phyloP scores from a whole-genome alignment of 1,140 invertebrate species.

The Aphis gossypii region DNA sequence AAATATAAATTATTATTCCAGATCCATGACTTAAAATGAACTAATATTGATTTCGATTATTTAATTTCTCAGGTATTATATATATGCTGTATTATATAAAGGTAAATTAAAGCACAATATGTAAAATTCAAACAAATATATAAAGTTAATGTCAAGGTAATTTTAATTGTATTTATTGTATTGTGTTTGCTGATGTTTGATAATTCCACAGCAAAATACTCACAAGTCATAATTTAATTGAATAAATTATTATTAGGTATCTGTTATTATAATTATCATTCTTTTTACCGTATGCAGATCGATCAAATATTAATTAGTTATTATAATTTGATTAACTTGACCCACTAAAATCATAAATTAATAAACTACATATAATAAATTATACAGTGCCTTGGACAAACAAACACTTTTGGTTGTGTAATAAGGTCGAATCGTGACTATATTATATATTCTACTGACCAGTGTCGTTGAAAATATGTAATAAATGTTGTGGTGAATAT shows the following conservation, averaged over 20 bases:
- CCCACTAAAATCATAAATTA: background rate
- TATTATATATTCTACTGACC: background rate
- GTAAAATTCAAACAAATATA: background rate
- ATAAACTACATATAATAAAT: background rate
- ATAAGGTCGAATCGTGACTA: conserved; percentile 18
- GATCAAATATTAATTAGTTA: background rate
- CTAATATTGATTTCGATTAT: background rate
- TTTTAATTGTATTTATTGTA: background rate
- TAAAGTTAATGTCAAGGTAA: background rate
- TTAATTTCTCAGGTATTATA: background rate
- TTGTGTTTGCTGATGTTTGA: background rate
- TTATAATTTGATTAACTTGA: background rate
- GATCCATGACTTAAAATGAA: too few relatives aligned
- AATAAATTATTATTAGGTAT: background rate
- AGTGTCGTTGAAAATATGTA: background rate
- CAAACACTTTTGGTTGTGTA: conserved; percentile 13
- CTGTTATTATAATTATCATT: background rate
- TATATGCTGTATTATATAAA: background rate
- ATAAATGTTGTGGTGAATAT: background rate
- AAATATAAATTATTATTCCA: background rate
- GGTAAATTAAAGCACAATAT: background rate
- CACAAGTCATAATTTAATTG: background rate
- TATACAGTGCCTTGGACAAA: background rate
- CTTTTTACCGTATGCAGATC: background rate
- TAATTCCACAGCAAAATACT: background rate